Conservation (phyloP, 2,797 vertebrate genomes). For the Orientallactaga sibirica region DNA sequence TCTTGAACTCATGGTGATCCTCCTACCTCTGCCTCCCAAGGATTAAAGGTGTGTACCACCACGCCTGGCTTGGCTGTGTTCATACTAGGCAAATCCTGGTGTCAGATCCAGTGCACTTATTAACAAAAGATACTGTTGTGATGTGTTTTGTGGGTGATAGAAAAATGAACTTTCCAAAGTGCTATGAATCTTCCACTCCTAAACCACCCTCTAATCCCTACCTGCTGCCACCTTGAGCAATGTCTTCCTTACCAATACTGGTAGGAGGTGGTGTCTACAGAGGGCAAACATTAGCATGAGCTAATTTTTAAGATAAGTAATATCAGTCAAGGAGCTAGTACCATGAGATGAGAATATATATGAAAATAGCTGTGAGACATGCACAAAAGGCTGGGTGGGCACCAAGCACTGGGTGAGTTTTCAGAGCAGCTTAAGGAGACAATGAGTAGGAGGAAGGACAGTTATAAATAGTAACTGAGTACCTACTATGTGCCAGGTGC, state of each 20-base stretch:
- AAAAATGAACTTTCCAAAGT: not conserved
- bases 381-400: not conserved
- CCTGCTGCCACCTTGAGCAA: not conserved
- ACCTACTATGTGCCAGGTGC: not conserved
- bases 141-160: not conserved
- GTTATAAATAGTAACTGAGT: not conserved
- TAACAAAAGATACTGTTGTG: not conserved
- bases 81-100: not conserved
- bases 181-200: not conserved
- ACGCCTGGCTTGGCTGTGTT: not conserved
- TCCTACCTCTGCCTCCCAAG: no score
- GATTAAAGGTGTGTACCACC: no score
- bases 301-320: not conserved
- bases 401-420: not conserved
- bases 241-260: conserved; percentile 1
- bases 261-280: not conserved
- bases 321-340: not conserved
- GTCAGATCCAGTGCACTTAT: not conserved
- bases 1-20: no score
- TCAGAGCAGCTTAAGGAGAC: not conserved
- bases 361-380: not conserved
- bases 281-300: not conserved
- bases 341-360: not conserved
- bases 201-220: not conserved
- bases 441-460: not conserved